Conservation (phyloP, 2,113 vertebrate species). For the Tychaedon coryphoeus region DNA sequence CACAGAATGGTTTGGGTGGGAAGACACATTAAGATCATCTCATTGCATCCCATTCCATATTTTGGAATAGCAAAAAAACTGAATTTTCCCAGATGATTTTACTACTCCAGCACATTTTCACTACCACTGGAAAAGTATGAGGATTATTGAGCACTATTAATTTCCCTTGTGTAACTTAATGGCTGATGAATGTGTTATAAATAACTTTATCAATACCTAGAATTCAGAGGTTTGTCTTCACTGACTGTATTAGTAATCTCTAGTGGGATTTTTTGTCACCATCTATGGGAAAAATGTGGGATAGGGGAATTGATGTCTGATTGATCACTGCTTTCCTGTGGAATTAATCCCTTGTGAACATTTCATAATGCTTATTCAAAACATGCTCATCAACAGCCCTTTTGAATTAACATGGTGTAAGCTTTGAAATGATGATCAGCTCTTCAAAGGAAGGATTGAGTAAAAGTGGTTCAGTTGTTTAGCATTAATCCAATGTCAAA, state of each 20-base stretch:
- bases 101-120: neutral
- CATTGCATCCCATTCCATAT: neutral
- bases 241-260: neutral
- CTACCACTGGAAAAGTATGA: neutral
- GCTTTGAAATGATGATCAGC: neutral
- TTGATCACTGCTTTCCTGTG: neutral
- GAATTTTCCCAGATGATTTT: neutral
- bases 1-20: neutral
- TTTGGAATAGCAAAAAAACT: neutral
- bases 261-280: neutral
- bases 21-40: neutral
- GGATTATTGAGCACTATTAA: neutral
- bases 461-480: neutral
- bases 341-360: neutral
- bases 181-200: neutral
- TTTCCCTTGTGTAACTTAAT: neutral
- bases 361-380: neutral
- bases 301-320: neutral
- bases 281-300: neutral
- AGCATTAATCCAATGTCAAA: neutral
- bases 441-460: neutral
- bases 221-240: neutral
- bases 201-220: neutral
- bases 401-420: fast-evolving
- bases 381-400: neutral